phyloP scores from a whole-genome alignment of 2,113 vertebrate genomes.

The Myanophis thanlyinensis region DNA sequence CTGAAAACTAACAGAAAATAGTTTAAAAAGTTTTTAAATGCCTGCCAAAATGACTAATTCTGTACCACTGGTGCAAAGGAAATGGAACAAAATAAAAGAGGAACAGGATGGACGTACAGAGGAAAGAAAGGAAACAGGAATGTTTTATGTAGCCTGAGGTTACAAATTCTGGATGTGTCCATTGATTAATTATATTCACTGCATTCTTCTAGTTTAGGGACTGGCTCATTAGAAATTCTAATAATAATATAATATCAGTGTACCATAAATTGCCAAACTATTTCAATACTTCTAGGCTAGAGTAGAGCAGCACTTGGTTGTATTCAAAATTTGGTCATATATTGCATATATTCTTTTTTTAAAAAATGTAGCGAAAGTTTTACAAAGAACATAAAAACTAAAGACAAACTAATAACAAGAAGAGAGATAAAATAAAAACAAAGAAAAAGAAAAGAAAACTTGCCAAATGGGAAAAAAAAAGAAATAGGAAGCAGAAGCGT shows the following conservation, averaged over 20 bases:
- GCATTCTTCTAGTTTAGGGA: background rate
- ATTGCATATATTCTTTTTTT: background rate
- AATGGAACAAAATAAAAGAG: conserved; percentile 65
- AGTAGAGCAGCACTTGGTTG: background rate
- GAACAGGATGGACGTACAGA: conserved; percentile 64
- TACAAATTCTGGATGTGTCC: conserved; percentile 17
- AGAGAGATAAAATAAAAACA: background rate
- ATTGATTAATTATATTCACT: background rate
- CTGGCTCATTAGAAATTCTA: background rate
- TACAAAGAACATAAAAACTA: background rate
- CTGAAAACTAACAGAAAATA: background rate
- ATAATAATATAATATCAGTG: background rate
- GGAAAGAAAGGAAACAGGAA: conserved; percentile 63
- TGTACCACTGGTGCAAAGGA: conserved; percentile 62
- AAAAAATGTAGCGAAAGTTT: background rate
- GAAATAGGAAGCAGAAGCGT: background rate
- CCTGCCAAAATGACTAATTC: conserved; percentile 61
- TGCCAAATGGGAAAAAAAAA: background rate
- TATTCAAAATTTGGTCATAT: background rate
- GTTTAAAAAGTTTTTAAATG: conserved; percentile 57
- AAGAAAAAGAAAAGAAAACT: background rate
- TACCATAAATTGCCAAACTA: background rate
- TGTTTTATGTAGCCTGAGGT: conserved; percentile 53
- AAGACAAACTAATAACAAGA: background rate
- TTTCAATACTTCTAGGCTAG: background rate